These are phyloP conservation scores for Myanophis thanlyinensis DNA, from an alignment of 2,113 vertebrate genomes.

Conservation along the genomic window DNA sequence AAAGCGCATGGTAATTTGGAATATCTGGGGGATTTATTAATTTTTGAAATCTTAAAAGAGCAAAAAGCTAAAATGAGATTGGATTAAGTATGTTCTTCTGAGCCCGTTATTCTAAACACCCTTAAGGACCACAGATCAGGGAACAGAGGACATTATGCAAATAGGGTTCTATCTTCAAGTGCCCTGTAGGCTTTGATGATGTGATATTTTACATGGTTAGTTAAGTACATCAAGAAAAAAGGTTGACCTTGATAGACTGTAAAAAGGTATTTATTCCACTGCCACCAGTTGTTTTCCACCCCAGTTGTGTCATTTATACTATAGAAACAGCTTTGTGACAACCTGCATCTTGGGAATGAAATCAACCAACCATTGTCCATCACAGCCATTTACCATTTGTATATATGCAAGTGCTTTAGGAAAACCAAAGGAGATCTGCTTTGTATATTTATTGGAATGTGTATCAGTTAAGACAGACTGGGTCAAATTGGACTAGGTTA, in stretches of 20 bases:
- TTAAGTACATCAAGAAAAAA: conserved; percentile 84
- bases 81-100: conserved; percentile 99
- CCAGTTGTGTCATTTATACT: conserved; percentile 55
- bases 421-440: conserved; percentile 7
- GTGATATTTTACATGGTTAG: conserved; percentile 86
- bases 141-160: conserved; percentile 99
- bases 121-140: conserved; percentile 91
- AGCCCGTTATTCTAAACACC: conserved; percentile 96
- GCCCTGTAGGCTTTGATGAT: conserved; percentile 84
- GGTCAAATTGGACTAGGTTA: background rate
- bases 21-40: conserved; percentile 97
- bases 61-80: conserved; percentile 97
- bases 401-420: background rate
- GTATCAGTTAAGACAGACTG: background rate
- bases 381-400: background rate
- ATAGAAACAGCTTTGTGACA: conserved; percentile 53
- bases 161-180: conserved; percentile 83
- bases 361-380: conserved; percentile 53
- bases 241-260: conserved; percentile 79
- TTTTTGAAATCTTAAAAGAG: conserved; percentile 97
- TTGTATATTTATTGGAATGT: conserved; percentile 62
- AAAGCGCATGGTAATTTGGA: conserved; percentile 96
- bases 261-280: conserved; percentile 79
- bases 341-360: conserved; percentile 56
- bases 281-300: conserved; percentile 66